Percentiles rank a stretch among this genome's conserved stretches.
These are phyloP conservation scores for Ceratina japonica DNA, from an alignment of 1,140 invertebrate species.

Conservation along the genomic window DNA sequence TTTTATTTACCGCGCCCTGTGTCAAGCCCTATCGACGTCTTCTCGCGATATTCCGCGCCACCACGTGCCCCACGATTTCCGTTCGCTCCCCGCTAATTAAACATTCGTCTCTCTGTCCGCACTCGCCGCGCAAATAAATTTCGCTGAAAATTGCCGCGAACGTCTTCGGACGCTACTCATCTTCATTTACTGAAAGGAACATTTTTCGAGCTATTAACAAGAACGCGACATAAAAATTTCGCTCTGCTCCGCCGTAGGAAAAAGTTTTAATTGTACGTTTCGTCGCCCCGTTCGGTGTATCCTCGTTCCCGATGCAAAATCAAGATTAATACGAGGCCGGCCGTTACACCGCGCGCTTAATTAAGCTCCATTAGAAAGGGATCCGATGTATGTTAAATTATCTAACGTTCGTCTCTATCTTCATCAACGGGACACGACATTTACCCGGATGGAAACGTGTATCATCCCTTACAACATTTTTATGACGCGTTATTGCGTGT, in stretches of 20 bases:
- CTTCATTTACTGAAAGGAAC: background rate
- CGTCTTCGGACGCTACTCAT: background rate
- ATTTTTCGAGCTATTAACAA: conserved; percentile 10
- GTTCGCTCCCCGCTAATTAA: background rate
- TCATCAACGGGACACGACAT: conserved; percentile 2
- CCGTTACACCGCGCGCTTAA: background rate
- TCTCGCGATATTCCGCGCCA: background rate
- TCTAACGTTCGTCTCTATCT: background rate
- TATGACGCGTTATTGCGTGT: background rate
- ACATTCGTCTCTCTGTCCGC: no score
- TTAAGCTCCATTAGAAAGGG: background rate
- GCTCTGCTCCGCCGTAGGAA: no score
- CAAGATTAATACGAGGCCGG: conserved; percentile 15
- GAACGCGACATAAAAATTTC: background rate
- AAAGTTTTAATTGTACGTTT: background rate
- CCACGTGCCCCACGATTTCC: background rate
- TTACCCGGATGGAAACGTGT: background rate
- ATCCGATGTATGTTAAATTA: conserved; percentile 3
- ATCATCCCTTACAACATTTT: background rate
- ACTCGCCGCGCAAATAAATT: background rate
- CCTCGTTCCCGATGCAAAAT: background rate
- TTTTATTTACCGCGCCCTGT: conserved; percentile 58
- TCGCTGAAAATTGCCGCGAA: background rate
- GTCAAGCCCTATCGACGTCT: conserved; percentile 30
- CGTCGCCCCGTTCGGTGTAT: no score